Percentiles rank a stretch among this genome's conserved stretches.
Conservation (phyloP, 2,113 vertebrate genomes). For the Himantopus leucocephalus region DNA sequence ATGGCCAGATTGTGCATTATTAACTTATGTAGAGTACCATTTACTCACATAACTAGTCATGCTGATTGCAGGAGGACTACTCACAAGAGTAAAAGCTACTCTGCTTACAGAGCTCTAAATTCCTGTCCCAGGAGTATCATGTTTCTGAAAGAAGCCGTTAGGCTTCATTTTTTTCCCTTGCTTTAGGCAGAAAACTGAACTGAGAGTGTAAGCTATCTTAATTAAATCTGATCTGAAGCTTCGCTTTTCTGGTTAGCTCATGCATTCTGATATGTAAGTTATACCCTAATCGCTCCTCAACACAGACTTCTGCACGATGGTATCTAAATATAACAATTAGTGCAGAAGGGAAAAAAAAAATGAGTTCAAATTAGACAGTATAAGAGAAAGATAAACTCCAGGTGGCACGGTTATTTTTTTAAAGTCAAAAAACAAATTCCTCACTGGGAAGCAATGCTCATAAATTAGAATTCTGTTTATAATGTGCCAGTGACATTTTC, state of each 20-base stretch:
- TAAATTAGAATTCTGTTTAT: constrained; percentile 34
- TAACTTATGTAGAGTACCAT: constrained; percentile 9
- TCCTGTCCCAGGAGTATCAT: neutral
- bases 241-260: constrained; percentile 20
- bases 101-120: constrained; percentile 5
- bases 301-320: neutral
- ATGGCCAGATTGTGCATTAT: neutral
- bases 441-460: neutral
- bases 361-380: constrained; percentile 4
- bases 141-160: constrained; percentile 28
- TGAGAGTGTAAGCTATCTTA: constrained; percentile 47
- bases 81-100: constrained; percentile 19
- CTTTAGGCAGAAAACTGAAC: constrained; percentile 57
- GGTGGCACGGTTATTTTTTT: constrained; percentile 6
- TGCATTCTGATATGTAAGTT: constrained; percentile 35
- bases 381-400: constrained; percentile 41
- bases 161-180: constrained; percentile 29
- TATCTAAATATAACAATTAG: constrained; percentile 57
- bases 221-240: constrained; percentile 65
- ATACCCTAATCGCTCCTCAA: constrained; percentile 14
- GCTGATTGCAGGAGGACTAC: neutral
- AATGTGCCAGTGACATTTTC: constrained; percentile 21
- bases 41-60: neutral
- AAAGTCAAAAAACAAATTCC: constrained; percentile 4
- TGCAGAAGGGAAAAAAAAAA: neutral